These are phyloP conservation scores for Anguilla marmorata DNA, from an alignment of 2,797 vertebrate genomes.

Conservation along the genomic window DNA sequence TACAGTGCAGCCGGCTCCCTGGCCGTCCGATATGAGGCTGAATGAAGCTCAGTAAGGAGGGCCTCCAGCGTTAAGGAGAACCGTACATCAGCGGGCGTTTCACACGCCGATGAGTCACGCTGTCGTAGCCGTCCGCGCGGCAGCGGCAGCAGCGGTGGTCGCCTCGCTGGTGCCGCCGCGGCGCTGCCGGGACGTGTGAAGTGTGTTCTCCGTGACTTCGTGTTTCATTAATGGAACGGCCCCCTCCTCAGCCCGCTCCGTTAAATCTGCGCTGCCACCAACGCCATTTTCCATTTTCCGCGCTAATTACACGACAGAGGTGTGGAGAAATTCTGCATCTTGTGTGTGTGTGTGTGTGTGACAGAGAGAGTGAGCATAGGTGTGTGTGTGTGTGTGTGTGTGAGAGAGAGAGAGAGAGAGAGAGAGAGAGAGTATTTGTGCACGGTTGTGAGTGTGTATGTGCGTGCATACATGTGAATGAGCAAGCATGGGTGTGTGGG, in stretches of 20 bases:
- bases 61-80: slow-evolving; percentile 52
- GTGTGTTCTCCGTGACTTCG: neutral
- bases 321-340: neutral
- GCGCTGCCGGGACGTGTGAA: neutral
- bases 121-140: slow-evolving; percentile 19
- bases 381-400: neutral
- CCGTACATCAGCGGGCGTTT: slow-evolving; percentile 32
- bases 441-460: neutral
- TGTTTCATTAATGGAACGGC: neutral
- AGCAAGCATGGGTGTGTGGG: neutral
- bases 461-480: neutral
- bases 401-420: no score
- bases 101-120: slow-evolving; percentile 40
- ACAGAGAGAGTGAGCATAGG: no score
- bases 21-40: neutral
- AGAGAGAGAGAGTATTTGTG: neutral
- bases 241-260: neutral
- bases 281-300: neutral
- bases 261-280: neutral
- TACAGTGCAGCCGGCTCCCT: neutral
- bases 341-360: neutral
- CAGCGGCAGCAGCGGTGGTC: neutral
- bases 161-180: no score
- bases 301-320: neutral
- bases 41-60: slow-evolving; percentile 43